Evolutionary conservation across 2,113 vertebrate species (phyloP).

Genomic region (Montifringilla adamsi): DNA sequence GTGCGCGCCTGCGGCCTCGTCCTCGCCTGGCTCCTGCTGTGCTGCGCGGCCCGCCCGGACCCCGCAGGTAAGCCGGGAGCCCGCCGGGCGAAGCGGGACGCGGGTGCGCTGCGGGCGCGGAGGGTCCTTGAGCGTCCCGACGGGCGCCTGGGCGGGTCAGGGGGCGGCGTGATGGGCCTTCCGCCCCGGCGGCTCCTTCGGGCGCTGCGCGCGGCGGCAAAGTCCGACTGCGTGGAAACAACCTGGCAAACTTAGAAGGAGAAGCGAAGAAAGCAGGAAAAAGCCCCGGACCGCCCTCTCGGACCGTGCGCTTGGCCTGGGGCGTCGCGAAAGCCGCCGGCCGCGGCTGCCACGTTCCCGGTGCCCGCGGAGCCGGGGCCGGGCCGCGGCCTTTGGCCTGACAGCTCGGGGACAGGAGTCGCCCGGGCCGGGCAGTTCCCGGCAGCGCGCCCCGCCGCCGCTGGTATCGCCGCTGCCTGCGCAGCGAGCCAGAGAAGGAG

Average conservation of each 20-base stretch:
- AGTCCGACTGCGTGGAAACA: not conserved
- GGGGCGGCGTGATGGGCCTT: not conserved
- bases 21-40: not conserved
- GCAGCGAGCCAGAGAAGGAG: accelerated
- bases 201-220: not conserved
- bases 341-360: not conserved
- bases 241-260: not conserved
- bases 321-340: not conserved
- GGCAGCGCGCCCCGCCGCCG: accelerated
- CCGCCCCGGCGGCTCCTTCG: not conserved
- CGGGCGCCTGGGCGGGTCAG: not conserved
- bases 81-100: not conserved
- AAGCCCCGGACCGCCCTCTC: accelerated
- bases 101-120: not conserved
- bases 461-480: accelerated
- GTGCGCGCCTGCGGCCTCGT: not conserved
- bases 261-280: not conserved
- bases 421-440: not conserved
- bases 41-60: not conserved
- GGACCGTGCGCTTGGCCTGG: not conserved
- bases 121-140: too few relatives aligned
- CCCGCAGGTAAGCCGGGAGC: constrained; percentile 55
- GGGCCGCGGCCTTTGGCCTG: not conserved
- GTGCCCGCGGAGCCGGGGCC: not conserved
- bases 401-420: not conserved